Evolutionary conservation across 2,888 invertebrate species (phyloP).

Genomic region (Stratiomys singularior): DNA sequence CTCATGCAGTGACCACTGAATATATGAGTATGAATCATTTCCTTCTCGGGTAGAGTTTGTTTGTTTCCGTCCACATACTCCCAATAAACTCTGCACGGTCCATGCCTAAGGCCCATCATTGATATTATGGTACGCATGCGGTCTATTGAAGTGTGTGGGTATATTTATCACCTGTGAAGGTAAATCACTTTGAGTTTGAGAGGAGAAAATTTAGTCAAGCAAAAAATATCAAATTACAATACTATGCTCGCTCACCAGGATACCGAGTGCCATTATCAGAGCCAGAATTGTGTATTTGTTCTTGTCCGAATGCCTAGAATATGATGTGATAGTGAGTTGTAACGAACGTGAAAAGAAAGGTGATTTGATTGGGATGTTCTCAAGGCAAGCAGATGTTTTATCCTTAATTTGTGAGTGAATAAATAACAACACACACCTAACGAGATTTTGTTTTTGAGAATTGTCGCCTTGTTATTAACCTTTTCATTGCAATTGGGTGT

Average conservation of each 20-base stretch:
- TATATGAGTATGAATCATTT: slow-evolving; percentile 29
- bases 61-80: slow-evolving; percentile 5
- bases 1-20: slow-evolving; percentile 1
- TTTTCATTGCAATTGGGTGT: no score
- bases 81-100: neutral
- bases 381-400: no score
- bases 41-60: neutral
- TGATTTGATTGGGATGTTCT: no score
- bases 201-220: slow-evolving; percentile 51
- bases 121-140: slow-evolving; percentile 3
- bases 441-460: no score
- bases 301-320: no score
- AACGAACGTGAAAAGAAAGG: no score
- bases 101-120: neutral
- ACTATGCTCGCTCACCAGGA: neutral
- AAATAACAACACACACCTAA: no score
- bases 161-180: slow-evolving; percentile 44
- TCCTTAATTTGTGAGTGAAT: no score
- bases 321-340: no score
- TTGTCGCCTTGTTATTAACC: no score
- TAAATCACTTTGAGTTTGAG: slow-evolving; percentile 33
- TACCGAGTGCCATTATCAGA: neutral
- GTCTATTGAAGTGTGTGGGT: slow-evolving; percentile 21
- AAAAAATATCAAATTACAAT: slow-evolving; percentile 49
- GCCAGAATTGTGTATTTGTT: neutral